Base-by-base conservation (phyloP, 2,888 invertebrate genomes). In the Bedellia somnulentella region DNA sequence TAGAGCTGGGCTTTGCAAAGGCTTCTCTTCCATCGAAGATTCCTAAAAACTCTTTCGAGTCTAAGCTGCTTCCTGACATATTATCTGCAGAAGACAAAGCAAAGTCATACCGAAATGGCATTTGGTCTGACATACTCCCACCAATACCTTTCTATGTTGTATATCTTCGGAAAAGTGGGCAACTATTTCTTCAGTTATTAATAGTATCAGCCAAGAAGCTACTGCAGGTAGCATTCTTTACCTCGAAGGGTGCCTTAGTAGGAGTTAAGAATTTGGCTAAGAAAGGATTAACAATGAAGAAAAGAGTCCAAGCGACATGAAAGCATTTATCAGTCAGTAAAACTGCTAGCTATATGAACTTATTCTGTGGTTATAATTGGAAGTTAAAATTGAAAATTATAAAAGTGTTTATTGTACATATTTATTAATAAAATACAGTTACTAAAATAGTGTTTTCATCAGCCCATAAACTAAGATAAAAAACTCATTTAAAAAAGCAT, bases 1-100 rank as follows among this genome's bases (percentile, higher is more conserved):
- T 77, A 10, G 75, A 76, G 41, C 61, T 77, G 34, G 77, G 77
- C 12, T 73, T 64, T 46, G 77, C 75, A 11, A 64, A 58, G 42
- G 62, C 58, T 8, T 60, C 57, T 33, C 52, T 68, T 2, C 71
- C 63, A 10, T 37, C 35, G 38, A 45, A 43, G 22, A 47, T 73
- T 5, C 45, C 55, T 41, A 70, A 67, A 38, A 59, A 71, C 32
- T 61, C 60, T 9, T 44, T 70, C 15, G 70, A 70, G 39, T 61
- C 64, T 35, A 49, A 62, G 46, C 38, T 71, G 30, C 70, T 64
- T 4, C 63, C 66, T 4, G 49, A 39, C 1, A 43, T 77, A 15
- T 35, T 71, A 23, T 58, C 58, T 28, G 76, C 77, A 2, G 68
- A 77, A 39, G 49, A 52, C n/a, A 47, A 40, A 11, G 77, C 77